Evolutionary conservation across 2,888 invertebrate genomes (phyloP), one percentile per base, ranked within the genome.

Genomic region (Taenaris catops): DNA sequence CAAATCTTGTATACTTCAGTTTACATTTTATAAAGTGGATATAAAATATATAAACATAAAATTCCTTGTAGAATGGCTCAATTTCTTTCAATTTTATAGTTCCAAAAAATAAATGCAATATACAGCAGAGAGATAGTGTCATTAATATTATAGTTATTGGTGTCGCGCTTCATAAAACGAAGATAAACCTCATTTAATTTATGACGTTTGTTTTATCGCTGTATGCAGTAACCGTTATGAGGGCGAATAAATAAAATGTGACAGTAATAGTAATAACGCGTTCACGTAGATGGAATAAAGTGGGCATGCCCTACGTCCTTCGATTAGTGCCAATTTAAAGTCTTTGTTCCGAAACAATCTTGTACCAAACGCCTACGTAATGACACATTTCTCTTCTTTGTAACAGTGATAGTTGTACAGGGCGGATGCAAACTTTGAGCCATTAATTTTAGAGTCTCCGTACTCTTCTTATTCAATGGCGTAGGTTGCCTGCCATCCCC

Each of bases 151-250:
- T 24, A 32, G 18, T 32, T 18, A 32, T 25, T 8, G 17, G 6
- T 25, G 18, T 25, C 24, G 32, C 11, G 25, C 32, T 32, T 32
- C 32, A 32, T 32, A 32, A 37, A 37, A 29, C 9, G 20, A 14
- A 23, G 16, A 29, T 34, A 41, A 33, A 24, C 24, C 25, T 10
- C 27, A 32, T 33, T 37, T 41, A 25, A 38, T 38, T 41, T 38
- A 41, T 29, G 41, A 23, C 25, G 7, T 29, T 29, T 34, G 29
- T 38, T 34, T n/a, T 38, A 41, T 38, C 9, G 37, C 16, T 28
- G 32, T 4, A 14, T 23, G 18, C 24, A 17, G 16, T 32, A 17
- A 17, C 25, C 20, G 33, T 29, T 37, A 28, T 31, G 23, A 28
- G 31, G 21, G 27, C 27, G 16, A 17, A 11, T 34, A 41, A 38